Evolutionary conservation across 2,113 vertebrate genomes (phyloP).

Genomic region (Tor tambroides): DNA sequence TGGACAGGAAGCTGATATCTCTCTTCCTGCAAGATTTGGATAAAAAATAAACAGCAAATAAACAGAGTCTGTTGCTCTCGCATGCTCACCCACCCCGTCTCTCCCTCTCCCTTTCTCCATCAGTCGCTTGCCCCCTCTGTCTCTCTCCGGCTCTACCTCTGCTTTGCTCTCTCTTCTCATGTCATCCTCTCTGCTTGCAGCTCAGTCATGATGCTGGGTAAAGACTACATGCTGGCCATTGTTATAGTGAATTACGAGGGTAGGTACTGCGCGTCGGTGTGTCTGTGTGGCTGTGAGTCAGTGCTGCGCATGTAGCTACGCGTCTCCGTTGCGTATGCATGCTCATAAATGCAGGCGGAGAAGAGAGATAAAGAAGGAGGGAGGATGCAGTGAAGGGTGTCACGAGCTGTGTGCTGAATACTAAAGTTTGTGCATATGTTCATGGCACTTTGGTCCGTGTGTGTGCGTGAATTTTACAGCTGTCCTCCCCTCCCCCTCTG

Average conservation of each 20-base stretch:
- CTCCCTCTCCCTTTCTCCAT: slow-evolving; percentile 26
- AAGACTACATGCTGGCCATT: slow-evolving; percentile 80
- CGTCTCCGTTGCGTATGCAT: slow-evolving; percentile 43
- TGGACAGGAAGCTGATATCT: slow-evolving; percentile 33
- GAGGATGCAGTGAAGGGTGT: slow-evolving; percentile 1
- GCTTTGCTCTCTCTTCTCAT: slow-evolving; percentile 52
- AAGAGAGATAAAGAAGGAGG: not conserved
- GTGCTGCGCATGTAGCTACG: slow-evolving; percentile 40
- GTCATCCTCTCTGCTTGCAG: slow-evolving; percentile 62
- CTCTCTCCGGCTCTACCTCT: slow-evolving; percentile 33
- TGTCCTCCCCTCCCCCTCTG: slow-evolving; percentile 45
- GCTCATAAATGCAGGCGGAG: slow-evolving; percentile 25
- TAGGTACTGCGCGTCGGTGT: slow-evolving; percentile 65
- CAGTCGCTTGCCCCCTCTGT: slow-evolving; percentile 38
- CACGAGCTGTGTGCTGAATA: slow-evolving; percentile 41
- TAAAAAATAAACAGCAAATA: slow-evolving; percentile 47
- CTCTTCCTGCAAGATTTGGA: slow-evolving; percentile 33
- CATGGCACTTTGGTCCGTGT: not conserved
- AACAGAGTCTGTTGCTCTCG: too few relatives aligned
- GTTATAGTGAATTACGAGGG: slow-evolving; percentile 78
- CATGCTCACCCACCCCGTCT: slow-evolving; percentile 7
- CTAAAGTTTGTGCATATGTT: slow-evolving; percentile 52
- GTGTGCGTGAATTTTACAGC: slow-evolving; percentile 34
- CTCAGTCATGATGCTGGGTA: slow-evolving; percentile 75
- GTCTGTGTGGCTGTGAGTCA: slow-evolving; percentile 39